Evolutionary conservation across 1,140 invertebrate genomes (phyloP), one percentile per base, ranked within the genome.

Genomic region (Parapsyche elsis): DNA sequence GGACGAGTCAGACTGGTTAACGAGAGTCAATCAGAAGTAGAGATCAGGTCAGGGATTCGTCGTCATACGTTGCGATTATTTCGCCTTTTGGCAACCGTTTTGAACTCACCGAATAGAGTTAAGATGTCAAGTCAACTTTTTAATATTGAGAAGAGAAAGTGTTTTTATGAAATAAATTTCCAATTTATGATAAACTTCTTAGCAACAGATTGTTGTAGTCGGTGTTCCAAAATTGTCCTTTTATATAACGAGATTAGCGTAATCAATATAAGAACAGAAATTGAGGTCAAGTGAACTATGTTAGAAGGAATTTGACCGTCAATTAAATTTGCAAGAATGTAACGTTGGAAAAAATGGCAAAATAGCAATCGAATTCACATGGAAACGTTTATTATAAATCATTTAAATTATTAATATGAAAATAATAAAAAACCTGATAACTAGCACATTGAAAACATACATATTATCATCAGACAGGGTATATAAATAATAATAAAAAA

Each of bases 1-100:
- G 5, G 10, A 73, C 71, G 38, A 73, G 71, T 73, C n/a, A 4
- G 23, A 73, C 71, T 73, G 44, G 30, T 73, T 73, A 21, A 73
- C 14, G 44, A 73, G 71, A 73, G 44, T 73, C 24, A 21, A 73
- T 16, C n/a, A 67, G 2, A 1, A 14, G 10, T 53, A 2, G 16
- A 53, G 49, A 53, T 53, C 49, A 53, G 49, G 49, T 53, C 49
- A 53, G 49, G 49, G 49, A 53, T 12, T 53, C 49, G 49, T 12
- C 5, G 45, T 46, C 45, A 7, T 53, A 12, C 49, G 16, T 53
- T 16, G 16, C 49, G 16, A 14, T 16, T 14, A 12, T 53, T 53
- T 53, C 16, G 10, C 16, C 12, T 53, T 53, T 53, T 53, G 49
- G 49, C 49, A 53, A 53, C 49, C 1, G 16, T 53, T 38, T n/a